Evolutionary conservation across 2,113 vertebrate species (phyloP), one percentile per base, ranked within the genome.

Genomic region (Corythaeola cristata): DNA sequence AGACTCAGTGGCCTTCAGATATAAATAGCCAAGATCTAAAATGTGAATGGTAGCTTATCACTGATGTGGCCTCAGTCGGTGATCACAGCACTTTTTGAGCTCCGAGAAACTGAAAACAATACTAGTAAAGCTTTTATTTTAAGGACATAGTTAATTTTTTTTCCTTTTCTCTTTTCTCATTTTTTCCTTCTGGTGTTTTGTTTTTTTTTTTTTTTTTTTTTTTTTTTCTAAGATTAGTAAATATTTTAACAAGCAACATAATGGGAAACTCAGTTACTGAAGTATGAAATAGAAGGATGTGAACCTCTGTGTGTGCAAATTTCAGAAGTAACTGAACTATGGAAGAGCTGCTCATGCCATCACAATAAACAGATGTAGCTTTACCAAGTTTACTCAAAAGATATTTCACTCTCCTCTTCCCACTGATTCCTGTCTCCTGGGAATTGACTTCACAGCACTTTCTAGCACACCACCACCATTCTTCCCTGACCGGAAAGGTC

Each of bases 191-290:
- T 2, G n/a, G n/a, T n/a, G n/a, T n/a, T n/a, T n/a, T n/a, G n/a
- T 13, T 30, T 12, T 3, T 4, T 6, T 19, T 16, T 15, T 2
- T 9, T 17, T 13, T 9, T 5, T 49, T 60, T 33, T 49, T 74
- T 80, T 49, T 27, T 6, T 11, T 63, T 10, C 13, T 56, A 82
- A 79, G 33, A 41, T 60, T 41, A 66, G 41, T 83, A 93, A 95
- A 93, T 95, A 92, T 84, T 96, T 90, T 74, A 96, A 50, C 59
- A 89, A 59, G 28, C 6, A 67, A 41, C 9, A 67, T 62, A 69
- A 77, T 74, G 17, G 63, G 47, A 92, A 93, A 74, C 23, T 69
- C 67, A 63, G 6, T 44, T 77, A 66, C 11, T 77, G 72, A 90
- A 81, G 63, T 67, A 67, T 86, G 89, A 96, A 94, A 91, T 44